These are phyloP conservation scores for Drosophila neonasuta DNA, from an alignment of 2,888 invertebrate species.

Conservation along the genomic window DNA sequence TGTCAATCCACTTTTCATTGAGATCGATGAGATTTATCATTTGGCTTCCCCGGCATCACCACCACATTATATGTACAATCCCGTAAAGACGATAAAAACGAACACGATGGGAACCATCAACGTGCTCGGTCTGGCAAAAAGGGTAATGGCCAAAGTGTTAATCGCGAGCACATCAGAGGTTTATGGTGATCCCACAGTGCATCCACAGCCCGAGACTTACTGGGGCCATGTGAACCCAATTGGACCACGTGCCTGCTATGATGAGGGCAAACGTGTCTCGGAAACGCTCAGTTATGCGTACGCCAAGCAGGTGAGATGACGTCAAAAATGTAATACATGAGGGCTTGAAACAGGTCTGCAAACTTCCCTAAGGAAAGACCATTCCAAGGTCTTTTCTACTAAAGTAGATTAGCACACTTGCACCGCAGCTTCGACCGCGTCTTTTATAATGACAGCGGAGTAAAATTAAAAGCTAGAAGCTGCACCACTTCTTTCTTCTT, in stretches of 20 bases:
- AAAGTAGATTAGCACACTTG: too few species aligned
- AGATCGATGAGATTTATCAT: conserved; percentile 99
- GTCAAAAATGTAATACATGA: too few species aligned
- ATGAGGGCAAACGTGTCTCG: conserved; percentile 99
- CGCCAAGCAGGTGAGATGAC: conserved; percentile 88
- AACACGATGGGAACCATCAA: conserved; percentile 98
- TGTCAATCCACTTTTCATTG: conserved; percentile 97
- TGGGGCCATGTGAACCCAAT: conserved; percentile 99
- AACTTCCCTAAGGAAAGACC: too few species aligned
- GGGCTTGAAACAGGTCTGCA: too few species aligned
- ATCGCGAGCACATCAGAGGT: conserved; percentile 99
- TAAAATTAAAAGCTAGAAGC: too few species aligned
- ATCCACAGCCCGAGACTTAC: conserved; percentile 98
- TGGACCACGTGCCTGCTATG: conserved; percentile 97
- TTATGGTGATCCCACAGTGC: conserved; percentile 98
- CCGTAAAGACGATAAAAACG: conserved; percentile 99
- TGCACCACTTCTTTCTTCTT: too few species aligned
- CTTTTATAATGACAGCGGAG: too few species aligned
- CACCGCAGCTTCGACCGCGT: too few species aligned
- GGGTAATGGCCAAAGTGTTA: conserved; percentile 95
- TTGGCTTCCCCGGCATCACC: conserved; percentile 99
- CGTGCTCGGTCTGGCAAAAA: conserved; percentile 94
- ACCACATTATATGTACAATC: conserved; percentile 99
- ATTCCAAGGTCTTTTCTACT: too few species aligned
- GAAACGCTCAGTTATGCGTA: conserved; percentile 98